Base-by-base conservation (phyloP, 2,888 invertebrate species). In the Eilema griseolum region DNA sequence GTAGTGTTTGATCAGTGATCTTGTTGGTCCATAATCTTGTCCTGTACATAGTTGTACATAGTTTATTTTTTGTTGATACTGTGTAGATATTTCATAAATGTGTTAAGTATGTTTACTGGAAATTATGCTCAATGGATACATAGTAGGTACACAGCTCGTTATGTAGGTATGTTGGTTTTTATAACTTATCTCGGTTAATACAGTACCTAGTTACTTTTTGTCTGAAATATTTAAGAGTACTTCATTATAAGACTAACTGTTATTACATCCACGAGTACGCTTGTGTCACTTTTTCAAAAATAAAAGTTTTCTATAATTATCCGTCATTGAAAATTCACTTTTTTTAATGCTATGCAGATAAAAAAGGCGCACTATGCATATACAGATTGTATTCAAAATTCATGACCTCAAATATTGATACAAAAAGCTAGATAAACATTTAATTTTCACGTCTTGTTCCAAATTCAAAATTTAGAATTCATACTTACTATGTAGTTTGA, bases 1-100 rank as follows among this genome's bases (percentile, higher is more conserved):
- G 82, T 78, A 74, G 66, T 59, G 64, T 74, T 79, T 74, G 80
- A 80, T 80, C 71, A 67, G 66, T 65, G 70, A 69, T 75, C 78
- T 71, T 73, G 82, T 75, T 70, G 65, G 46, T 72, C 74, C 72
- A 81, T 78, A 71, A 74, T 73, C 8, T 26, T 59, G 26, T 64
- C 23, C 33, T 65, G 31, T 61, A 65, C 68, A 66, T 61, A 65
- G 73, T 72, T 69, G 33, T 31, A 24, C 20, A 24, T 62, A 20
- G 10, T 52, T n/a, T 8, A 20, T 52, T 52, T 52, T 52, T 52
- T 16, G 16, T 52, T n/a, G 26, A 59, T 26, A 1, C 12, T 57
- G 57, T 57, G 24, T 57, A 8, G 28, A 59, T 16, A 16, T 26
- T 26, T 59, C 11, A 28, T 59, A 28, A 26, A 59, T 26, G 52